Evolutionary conservation across 1,140 invertebrate genomes (phyloP), one percentile per base, ranked within the genome.

Genomic region (Drosophila serrata): DNA sequence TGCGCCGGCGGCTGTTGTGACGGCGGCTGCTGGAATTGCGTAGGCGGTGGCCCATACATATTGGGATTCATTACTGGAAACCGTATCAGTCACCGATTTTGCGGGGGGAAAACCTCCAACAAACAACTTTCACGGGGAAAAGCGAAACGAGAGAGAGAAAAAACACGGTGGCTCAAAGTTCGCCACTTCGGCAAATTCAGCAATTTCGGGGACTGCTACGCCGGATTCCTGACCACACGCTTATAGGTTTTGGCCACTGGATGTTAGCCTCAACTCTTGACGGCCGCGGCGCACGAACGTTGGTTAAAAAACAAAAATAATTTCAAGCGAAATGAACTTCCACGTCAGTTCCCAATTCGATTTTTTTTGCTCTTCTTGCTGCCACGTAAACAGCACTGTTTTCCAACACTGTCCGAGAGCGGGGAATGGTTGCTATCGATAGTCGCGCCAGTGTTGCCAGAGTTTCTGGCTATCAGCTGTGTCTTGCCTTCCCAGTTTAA

Each of bases 341-440:
- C 91, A 92, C 91, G 91, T 92, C 91, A 92, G 90, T 90, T 79
- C 49, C 75, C 67, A 79, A 78, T 81, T 86, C 82, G 82, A 82
- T 87, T 85, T 91, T 84, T 88, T 75, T 82, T 80, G 74, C 46
- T 65, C 74, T 82, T 67, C 82, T 77, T 75, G 65, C 69, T 75
- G 70, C 90, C 90, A 92, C 90, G 86, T 91, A 91, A 86, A 86
- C 37, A 22, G 51, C 45, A 49, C 63, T 59, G 64, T 73, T 65
- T 56, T 43, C n/a, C 53, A 68, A 49, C 69, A 68, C 45, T 46
- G 45, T 46, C 45, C 13, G 7, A 27, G 45, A 46, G 45, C n/a
- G 33, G 22, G 13, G 22, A 11, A 24, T 12, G 48, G 35, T 55
- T 40, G 67, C 11, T 24, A 46, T 63, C 42, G 69, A 55, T 45